Percentiles rank a stretch among this genome's conserved stretches.
phyloP scores from a whole-genome alignment of 1,140 invertebrate genomes.

The Anadara kagoshimensis region DNA sequence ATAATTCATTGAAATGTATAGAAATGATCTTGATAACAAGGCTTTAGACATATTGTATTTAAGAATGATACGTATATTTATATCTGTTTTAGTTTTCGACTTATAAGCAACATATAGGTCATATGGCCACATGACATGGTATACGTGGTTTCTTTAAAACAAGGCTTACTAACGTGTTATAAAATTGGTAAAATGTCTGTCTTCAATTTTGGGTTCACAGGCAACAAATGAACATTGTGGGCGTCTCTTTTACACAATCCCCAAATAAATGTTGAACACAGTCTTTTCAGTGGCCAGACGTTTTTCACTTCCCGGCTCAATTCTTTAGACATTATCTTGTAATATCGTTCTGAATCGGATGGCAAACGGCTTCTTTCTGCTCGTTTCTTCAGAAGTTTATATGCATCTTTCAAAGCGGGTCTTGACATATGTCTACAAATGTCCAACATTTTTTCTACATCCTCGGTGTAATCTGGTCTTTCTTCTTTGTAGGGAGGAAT shows the following conservation, averaged over 20 bases:
- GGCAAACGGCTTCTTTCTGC: conserved; percentile 34
- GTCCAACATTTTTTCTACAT: conserved; percentile 33
- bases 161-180: too few species aligned
- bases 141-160: too few species aligned
- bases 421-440: conserved; percentile 51
- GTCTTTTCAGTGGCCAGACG: conserved; percentile 35
- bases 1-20: too few species aligned
- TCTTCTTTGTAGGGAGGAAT: conserved; percentile 10
- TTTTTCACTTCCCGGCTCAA: conserved; percentile 13
- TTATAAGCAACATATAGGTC: too few species aligned
- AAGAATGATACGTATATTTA: too few species aligned
- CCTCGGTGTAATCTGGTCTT: conserved; percentile 31
- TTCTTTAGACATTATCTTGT: conserved; percentile 32
- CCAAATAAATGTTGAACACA: conserved; percentile 22
- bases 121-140: too few species aligned
- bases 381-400: conserved; percentile 45
- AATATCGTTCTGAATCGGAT: conserved; percentile 33
- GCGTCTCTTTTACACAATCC: conserved; percentile 18
- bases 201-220: conserved; percentile 15
- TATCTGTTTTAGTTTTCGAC: too few species aligned
- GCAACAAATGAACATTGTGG: conserved; percentile 20
- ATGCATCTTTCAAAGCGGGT: conserved; percentile 41
- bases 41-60: too few species aligned
- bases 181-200: conserved; percentile 24
- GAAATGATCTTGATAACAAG: too few species aligned